Evolutionary conservation across 2,113 vertebrate genomes (phyloP), one percentile per base, ranked within the genome.

Genomic region (Panurus biarmicus): DNA sequence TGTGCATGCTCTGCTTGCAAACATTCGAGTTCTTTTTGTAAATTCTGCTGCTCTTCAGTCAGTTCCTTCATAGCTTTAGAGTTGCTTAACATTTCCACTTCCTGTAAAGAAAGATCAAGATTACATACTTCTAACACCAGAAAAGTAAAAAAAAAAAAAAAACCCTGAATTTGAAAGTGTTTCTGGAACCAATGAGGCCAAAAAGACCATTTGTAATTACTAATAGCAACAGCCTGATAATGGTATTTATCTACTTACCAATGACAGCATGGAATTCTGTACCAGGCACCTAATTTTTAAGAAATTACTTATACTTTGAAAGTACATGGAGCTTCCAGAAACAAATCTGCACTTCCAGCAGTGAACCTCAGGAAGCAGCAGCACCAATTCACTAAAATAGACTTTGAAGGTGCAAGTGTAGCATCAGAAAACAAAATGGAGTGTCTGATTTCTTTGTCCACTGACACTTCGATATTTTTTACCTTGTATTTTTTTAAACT

Each of bases 1-100:
- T 98, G 98, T 82, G 98, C 98, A 92, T 99, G 99, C 88, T 99
- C 99, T 57, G 97, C 98, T 97, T 99, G 99, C 96, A 99, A 97
- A 57, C 98, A 98, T 96, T 99, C 98, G 80, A 99, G 98, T 92
- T 99, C 99, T 67, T 98, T 98, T 94, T 99, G 99, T 40, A 99
- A 98, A 96, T 98, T 99, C 87, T 98, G 98, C 87, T 99, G 99
- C 96, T 99, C 99, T 87, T 97, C 98, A 80, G 98, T 99, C 90
- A 99, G 97, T 91, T 99, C 98, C 94, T 98, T 98, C 98, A 99
- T 98, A 75, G 97, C 98, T 73, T 98, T 99, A 86, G 98, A 98
- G 85, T 96, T 98, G 89, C 91, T 98, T 92, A 99, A 94, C 97
- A 98, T 98, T 93, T 98, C 98, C 92, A 99, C 96, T 71, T 98